Base-by-base conservation (phyloP, 2,797 vertebrate genomes). In the Phoeniculus purpureus region DNA sequence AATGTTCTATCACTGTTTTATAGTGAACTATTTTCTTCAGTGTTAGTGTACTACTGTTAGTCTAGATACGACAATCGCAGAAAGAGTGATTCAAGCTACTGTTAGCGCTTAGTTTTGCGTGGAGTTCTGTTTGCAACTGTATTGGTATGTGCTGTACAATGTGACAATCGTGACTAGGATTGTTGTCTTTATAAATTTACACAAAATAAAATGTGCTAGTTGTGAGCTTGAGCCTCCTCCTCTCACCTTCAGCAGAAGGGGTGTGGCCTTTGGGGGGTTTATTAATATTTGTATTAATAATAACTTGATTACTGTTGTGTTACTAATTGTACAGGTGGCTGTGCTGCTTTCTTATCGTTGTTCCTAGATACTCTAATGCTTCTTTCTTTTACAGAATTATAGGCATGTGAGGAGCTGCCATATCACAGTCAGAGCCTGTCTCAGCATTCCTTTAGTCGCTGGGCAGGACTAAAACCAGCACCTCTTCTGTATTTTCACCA, bases 1-100 rank as follows among this genome's bases (percentile, higher is more conserved):
- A 91, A 96, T 82, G 74, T 94, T 95, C 92, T 97, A 96, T 97
- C 96, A 90, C 81, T 94, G 96, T 97, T 97, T 97, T 97, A 95
- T 96, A 90, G 91, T 83, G 96, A 97, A 78, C 79, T 96, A 92
- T 93, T 96, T 95, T 83, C 94, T 77, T 92, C 76, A 72, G 87
- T 94, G 96, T 96, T 97, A 96, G 96, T 37, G 94, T 80, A 81
- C 89, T 94, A 75, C 83, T 96, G 93, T 97, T 96, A 96, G 96
- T 84, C 89, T 96, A 96, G 96, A 79, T 75, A 66, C 0, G 95
- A 97, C 95, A 96, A 97, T 97, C 96, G 83, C 96, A 95, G 94
- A 90, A 94, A 95, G 95, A 96, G 94, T 93, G 94, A 95, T 81
- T 84, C 93, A 61, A 94, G 75, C 80, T 88, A 82, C 37, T 77